Evolutionary conservation across 2,888 invertebrate genomes (phyloP).

Genomic region (Alloscopus bannaensis): DNA sequence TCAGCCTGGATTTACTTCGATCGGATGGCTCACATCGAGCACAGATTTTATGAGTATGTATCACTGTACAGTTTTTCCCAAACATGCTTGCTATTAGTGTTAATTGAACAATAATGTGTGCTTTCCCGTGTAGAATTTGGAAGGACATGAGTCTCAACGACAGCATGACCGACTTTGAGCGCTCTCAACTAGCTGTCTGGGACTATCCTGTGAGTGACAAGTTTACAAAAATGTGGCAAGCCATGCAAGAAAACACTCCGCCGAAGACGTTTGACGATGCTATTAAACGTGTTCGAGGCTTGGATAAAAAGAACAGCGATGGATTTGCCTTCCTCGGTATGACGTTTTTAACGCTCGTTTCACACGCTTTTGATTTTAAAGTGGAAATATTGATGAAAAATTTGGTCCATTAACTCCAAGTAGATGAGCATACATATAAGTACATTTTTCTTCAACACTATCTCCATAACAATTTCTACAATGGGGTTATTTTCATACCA

Average conservation of each 20-base stretch:
- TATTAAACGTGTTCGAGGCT: constrained; percentile 81
- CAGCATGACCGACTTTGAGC: constrained; percentile 89
- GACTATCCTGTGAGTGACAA: constrained; percentile 99
- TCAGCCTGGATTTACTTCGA: constrained; percentile 95
- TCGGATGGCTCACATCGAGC: constrained; percentile 96
- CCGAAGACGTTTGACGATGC: constrained; percentile 89
- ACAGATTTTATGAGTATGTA: constrained; percentile 92
- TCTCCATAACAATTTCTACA: too few relatives aligned
- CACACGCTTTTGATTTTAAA: too few relatives aligned
- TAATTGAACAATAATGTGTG: background rate
- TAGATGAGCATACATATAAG: too few relatives aligned
- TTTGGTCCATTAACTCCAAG: too few relatives aligned
- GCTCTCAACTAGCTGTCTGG: constrained; percentile 97
- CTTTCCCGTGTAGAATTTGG: constrained; percentile 85
- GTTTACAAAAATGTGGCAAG: constrained; percentile 99
- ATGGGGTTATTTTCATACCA: too few relatives aligned
- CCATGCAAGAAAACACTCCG: constrained; percentile 90
- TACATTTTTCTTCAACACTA: too few relatives aligned
- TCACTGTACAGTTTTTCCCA: too few relatives aligned
- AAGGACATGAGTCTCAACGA: constrained; percentile 98
- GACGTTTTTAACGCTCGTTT: constrained; percentile 43
- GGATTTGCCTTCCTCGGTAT: constrained; percentile 92
- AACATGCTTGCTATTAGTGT: background rate
- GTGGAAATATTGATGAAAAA: too few relatives aligned
- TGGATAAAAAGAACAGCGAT: constrained; percentile 82